Conservation (phyloP, 2,797 vertebrate genomes). For the Psittacula echo region DNA sequence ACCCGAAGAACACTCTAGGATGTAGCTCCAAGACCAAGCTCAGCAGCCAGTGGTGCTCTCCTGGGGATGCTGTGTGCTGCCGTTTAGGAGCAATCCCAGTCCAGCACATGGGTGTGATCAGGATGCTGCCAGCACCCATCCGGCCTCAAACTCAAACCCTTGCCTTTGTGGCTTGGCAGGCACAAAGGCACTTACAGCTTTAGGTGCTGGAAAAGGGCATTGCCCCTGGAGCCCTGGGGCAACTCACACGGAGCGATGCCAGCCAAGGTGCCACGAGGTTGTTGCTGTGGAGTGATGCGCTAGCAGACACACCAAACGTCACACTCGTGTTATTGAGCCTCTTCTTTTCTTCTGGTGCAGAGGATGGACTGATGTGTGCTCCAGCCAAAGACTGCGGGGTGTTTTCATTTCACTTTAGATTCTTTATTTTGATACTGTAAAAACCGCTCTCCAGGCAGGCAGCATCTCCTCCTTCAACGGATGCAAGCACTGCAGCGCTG, state of each 20-base stretch:
- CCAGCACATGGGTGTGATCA: rapidly evolving
- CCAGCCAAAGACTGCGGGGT: background rate
- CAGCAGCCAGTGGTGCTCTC: background rate
- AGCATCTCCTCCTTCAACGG: background rate
- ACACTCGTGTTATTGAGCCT: background rate
- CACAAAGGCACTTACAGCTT: background rate
- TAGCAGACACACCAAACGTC: background rate
- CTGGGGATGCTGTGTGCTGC: background rate
- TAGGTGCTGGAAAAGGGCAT: background rate
- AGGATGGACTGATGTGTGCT: background rate
- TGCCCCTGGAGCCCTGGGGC: background rate
- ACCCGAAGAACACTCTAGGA: background rate
- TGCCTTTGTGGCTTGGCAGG: rapidly evolving
- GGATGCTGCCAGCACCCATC: background rate
- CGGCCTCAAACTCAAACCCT: background rate
- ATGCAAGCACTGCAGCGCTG: background rate
- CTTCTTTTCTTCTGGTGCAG: background rate
- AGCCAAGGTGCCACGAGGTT: rapidly evolving
- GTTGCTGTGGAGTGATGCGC: rapidly evolving
- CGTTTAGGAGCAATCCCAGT: background rate
- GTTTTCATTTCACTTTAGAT: background rate
- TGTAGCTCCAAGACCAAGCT: background rate
- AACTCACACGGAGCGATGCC: rapidly evolving
- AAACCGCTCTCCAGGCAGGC: background rate
- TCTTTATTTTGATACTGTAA: background rate